phyloP scores from a whole-genome alignment of 2,888 invertebrate species.

The Sympetrum striolatum region DNA sequence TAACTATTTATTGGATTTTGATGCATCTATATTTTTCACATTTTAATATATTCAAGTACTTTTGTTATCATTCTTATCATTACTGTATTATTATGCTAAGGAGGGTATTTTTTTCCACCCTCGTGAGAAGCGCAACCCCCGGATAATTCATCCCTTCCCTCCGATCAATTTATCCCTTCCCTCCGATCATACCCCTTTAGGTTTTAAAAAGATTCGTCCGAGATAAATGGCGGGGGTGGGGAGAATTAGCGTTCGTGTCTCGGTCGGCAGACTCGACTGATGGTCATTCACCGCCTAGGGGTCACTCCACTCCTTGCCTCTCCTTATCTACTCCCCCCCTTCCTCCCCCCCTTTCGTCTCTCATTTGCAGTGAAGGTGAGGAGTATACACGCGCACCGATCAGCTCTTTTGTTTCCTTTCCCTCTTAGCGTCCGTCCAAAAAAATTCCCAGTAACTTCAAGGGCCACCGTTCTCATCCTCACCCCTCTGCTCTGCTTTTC shows the following conservation, averaged over 20 bases:
- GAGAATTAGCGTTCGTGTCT: background rate
- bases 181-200: background rate
- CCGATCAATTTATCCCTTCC: background rate
- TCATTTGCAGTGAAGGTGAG: background rate
- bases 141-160: background rate
- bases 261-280: background rate
- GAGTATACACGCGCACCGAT: background rate
- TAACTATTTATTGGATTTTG: too few species aligned
- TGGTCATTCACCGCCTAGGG: background rate
- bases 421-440: background rate
- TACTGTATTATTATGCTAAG: too few species aligned
- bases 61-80: too few species aligned
- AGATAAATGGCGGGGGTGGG: background rate
- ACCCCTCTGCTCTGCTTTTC: background rate
- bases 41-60: too few species aligned
- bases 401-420: background rate
- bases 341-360: background rate
- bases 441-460: background rate
- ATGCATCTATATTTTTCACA: too few species aligned
- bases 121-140: background rate
- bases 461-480: background rate
- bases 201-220: background rate
- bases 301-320: background rate
- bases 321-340: background rate
- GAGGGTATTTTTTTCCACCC: background rate